Base-by-base conservation (phyloP, 2,888 invertebrate species). In the Erpobdella octoculata region DNA sequence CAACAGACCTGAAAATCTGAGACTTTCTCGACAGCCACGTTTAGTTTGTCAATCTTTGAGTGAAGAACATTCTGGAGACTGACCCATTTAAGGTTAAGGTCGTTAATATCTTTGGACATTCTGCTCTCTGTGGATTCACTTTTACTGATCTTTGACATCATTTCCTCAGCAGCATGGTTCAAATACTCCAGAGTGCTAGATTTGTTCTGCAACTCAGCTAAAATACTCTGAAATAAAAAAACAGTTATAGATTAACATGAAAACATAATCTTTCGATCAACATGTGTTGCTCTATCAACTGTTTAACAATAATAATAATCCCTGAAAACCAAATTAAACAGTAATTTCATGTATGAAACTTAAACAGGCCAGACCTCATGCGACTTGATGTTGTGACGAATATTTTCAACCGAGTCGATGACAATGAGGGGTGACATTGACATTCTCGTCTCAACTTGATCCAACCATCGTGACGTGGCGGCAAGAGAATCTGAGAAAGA, bases 401-500 rank as follows among this genome's bases (percentile, higher is more conserved):
- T 78, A n/a, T 76, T 75, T 3, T 78, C 77, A 0, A 80, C 62
- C 18, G 79, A 79, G 18, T 76, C 78, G 25, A 82, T 77, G 33
- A 76, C 74, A 69, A 53, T n/a, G 53, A 53, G 53, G 81, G 78
- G 9, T 67, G n/a, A 68, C 28, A 33, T 12, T 71, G 8, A 46
- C 58, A 15, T 18, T 15, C 53, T 41, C 6, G 4, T 5, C 28
- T 28, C 38, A 35, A 65, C 12, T 18, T 48, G 1, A 18, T 67
- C 66, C 33, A 71, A 25, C 71, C 71, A 71, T 35, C 53, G 31
- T 31, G 79, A 74, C 31, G 83, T 76, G 9, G 82, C 81, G 15
- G 79, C 79, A 75, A 81, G 79, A 6, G 83, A 83, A 72, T 83
- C 83, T 37, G 83, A 77, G 75, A 80, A 84, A 9, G 82, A 79